These are phyloP conservation scores for Sesamia inferens DNA, from an alignment of 2,888 invertebrate genomes.

Conservation along the genomic window DNA sequence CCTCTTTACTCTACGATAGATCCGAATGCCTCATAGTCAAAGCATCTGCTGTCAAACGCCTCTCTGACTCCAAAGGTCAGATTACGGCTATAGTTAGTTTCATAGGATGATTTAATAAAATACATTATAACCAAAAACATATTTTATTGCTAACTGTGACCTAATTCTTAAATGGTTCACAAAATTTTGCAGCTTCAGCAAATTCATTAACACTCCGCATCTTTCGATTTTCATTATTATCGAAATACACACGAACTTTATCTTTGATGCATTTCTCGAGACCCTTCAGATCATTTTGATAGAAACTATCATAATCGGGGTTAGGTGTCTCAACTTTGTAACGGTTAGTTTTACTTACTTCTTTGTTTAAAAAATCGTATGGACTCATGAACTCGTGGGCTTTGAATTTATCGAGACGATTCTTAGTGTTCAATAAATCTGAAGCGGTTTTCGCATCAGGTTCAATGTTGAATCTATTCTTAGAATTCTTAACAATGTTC, in stretches of 20 bases:
- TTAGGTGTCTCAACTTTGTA: slow-evolving; percentile 60
- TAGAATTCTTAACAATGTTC: background rate
- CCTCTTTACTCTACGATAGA: slow-evolving; percentile 57
- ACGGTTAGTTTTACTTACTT: slow-evolving; percentile 41
- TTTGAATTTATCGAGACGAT: slow-evolving; percentile 32
- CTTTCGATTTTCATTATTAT: slow-evolving; percentile 73
- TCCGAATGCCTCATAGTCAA: slow-evolving; percentile 67
- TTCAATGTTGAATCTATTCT: slow-evolving; percentile 44
- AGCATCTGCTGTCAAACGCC: slow-evolving; percentile 59
- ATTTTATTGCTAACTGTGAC: slow-evolving; percentile 46
- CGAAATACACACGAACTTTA: slow-evolving; percentile 79
- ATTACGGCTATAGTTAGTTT: slow-evolving; percentile 64
- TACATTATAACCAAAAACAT: slow-evolving; percentile 24
- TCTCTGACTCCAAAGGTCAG: slow-evolving; percentile 60
- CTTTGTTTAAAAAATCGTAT: slow-evolving; percentile 54
- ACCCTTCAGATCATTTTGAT: slow-evolving; percentile 75
- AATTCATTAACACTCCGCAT: slow-evolving; percentile 65
- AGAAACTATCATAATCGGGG: slow-evolving; percentile 78
- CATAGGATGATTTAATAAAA: slow-evolving; percentile 60
- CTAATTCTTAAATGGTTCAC: slow-evolving; percentile 62
- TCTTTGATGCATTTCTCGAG: slow-evolving; percentile 75
- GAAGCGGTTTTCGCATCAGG: slow-evolving; percentile 32
- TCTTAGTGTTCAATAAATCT: slow-evolving; percentile 40
- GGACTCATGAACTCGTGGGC: slow-evolving; percentile 30
- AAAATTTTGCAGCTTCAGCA: slow-evolving; percentile 66